A percentile compares a stretch with the other conserved stretches of the same genome.
Conservation (phyloP, 2,113 vertebrate genomes). For the Zootoca vivipara region DNA sequence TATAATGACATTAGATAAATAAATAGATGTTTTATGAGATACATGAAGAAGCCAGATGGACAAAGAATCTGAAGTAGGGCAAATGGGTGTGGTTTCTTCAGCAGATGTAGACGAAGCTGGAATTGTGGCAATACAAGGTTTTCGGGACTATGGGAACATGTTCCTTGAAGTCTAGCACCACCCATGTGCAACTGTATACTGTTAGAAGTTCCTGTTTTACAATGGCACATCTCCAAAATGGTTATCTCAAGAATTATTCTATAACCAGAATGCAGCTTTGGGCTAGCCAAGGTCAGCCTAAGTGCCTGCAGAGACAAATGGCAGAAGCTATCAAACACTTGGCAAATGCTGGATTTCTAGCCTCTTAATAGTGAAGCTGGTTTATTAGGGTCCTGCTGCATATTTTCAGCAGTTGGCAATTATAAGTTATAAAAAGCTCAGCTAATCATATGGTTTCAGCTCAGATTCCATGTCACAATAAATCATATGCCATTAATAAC, state of each 20-base stretch:
- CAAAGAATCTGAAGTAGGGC: neutral
- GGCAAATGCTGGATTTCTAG: constrained; percentile 33
- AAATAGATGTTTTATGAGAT: neutral
- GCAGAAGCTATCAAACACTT: constrained; percentile 17
- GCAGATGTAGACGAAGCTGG: neutral
- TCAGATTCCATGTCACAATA: constrained; percentile 75
- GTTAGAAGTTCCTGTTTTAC: constrained; percentile 15
- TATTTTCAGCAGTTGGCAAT: constrained; percentile 71
- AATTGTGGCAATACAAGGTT: neutral
- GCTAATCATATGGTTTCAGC: constrained; percentile 72
- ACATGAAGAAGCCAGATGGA: neutral
- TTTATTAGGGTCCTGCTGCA: constrained; percentile 58
- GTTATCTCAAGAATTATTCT: constrained; percentile 5
- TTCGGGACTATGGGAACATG: neutral
- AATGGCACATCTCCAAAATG: neutral
- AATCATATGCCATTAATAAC: constrained; percentile 77
- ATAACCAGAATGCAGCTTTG: neutral
- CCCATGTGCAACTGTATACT: neutral
- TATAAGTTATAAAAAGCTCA: constrained; percentile 72
- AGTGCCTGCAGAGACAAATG: neutral
- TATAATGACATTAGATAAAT: neutral
- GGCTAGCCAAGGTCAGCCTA: neutral
- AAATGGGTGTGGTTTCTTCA: neutral
- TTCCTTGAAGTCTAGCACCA: neutral
- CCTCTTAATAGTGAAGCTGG: constrained; percentile 38